Evolutionary conservation across 2,888 invertebrate species (phyloP), one percentile per base, ranked within the genome.

Genomic region (Xylota segnis): DNA sequence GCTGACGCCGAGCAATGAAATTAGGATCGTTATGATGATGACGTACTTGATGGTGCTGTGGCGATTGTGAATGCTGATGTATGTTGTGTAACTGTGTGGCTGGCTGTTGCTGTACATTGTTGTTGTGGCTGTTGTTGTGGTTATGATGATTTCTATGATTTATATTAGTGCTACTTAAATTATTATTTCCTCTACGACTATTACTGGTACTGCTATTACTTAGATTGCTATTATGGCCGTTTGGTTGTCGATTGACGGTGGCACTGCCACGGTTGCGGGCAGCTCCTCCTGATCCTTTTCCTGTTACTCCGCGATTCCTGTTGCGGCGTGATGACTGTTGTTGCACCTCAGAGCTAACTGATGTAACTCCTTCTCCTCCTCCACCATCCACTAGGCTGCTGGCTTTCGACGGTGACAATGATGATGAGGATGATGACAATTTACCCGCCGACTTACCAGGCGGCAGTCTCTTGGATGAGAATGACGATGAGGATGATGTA

Each of bases 11-110:
- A 86, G 90, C 89, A 87, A 90, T 88, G 88, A 88, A 88, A 86
- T 89, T 89, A 72, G 91, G 90, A 90, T 91, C 90, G 89, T 91
- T 90, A 87, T 91, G 91, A 90, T 91, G 91, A 90, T 91, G 91
- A 82, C 91, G 90, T 88, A 91, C 90, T 88, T 89, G 90, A 90
- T 91, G 91, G 74, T 90, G 90, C 66, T 89, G 89, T 87, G 87
- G 88, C 77, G 88, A 88, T 71, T 89, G 88, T 84, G 88, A 72
- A 50, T 87, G 87, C 65, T 89, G 84, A 81, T 83, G 74, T 77
- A 66, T 65, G 68, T 78, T 70, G 77, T 83, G 83, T 83, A 75
- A 71, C 75, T 87, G 83, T 78, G 78, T 68, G 61, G 84, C 83
- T 81, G 87, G 87, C 65, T 78, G 83, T 79, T 88, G 87, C 68